These are phyloP conservation scores for Anableps anableps DNA, from an alignment of 2,797 vertebrate species.

Conservation along the genomic window DNA sequence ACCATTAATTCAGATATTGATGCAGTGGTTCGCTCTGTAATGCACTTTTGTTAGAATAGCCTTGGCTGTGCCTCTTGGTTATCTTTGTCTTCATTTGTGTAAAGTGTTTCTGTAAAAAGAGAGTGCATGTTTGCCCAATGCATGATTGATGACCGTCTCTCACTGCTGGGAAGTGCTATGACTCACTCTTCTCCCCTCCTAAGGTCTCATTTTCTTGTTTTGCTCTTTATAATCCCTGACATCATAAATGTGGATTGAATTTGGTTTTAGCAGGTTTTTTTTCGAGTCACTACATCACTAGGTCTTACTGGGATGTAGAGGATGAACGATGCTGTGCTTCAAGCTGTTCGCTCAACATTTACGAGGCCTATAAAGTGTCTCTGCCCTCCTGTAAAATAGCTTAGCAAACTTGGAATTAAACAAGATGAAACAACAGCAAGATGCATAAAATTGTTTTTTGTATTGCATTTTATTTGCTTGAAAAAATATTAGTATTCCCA, in stretches of 20 bases:
- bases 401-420: neutral
- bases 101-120: neutral
- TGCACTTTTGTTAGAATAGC: slow-evolving; percentile 44
- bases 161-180: slow-evolving; percentile 38
- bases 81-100: slow-evolving; percentile 1
- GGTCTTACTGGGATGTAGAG: slow-evolving; percentile 20
- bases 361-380: slow-evolving; percentile 4
- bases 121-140: neutral
- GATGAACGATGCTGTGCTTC: neutral
- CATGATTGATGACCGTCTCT: slow-evolving; percentile 16
- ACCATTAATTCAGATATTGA: slow-evolving; percentile 1
- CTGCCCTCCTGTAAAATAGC: neutral
- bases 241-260: neutral
- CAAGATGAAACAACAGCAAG: neutral
- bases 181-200: slow-evolving; percentile 33
- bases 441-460: neutral
- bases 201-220: neutral
- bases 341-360: slow-evolving; percentile 6
- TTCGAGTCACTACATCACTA: neutral
- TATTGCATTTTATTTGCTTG: neutral
- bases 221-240: neutral
- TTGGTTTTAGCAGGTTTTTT: slow-evolving; percentile 1
- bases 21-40: slow-evolving; percentile 13
- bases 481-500: neutral
- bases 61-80: slow-evolving; percentile 22